Base-by-base conservation (phyloP, 2,888 invertebrate species). In the Torymus texanus region DNA sequence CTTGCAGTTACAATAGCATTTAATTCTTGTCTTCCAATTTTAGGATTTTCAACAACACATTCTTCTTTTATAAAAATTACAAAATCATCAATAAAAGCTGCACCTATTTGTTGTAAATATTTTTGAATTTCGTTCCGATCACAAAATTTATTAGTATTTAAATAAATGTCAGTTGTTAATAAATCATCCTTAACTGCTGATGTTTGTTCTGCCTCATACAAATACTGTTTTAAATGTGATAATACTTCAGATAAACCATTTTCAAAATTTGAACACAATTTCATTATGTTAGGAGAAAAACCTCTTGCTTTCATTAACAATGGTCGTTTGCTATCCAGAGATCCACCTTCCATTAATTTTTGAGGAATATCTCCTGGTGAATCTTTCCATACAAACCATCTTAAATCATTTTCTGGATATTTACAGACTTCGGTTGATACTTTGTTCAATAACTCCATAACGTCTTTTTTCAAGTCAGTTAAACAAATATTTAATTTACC, bases 291-390 rank as follows among this genome's bases (percentile, higher is more conserved):
- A 0, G 93, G 93, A 0, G 95, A 95, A 89, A 94, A 96, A 0
- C 97, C 97, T 84, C 94, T 94, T 3, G 95, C 94, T 91, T 97
- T 97, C 92, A 95, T 95, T 0, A 94, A 91, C 89, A 96, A 87
- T 4, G 89, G 85, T 58, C 88, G 85, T 70, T 89, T 88, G 80
- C 88, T 88, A 80, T 91, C 90, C 0, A 82, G 67, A 41, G 81
- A 80, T 24, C 84, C 84, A 29, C 81, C 84, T 41, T 86, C 85
- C 0, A 83, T 77, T 18, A 92, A 85, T 81, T 92, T 92, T 41
- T 89, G 85, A 0, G 92, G 92, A 62, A 93, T 89, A 86, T 94
- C 93, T 0, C 85, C 81, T 2, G 87, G 86, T 61, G 94, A 93
- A 85, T 96, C 95, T 76, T 92, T 93, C 96, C 96, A 96, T 41